Base-by-base conservation (phyloP, 2,113 vertebrate species). In the Cryptoleucopteryx plumbea region DNA sequence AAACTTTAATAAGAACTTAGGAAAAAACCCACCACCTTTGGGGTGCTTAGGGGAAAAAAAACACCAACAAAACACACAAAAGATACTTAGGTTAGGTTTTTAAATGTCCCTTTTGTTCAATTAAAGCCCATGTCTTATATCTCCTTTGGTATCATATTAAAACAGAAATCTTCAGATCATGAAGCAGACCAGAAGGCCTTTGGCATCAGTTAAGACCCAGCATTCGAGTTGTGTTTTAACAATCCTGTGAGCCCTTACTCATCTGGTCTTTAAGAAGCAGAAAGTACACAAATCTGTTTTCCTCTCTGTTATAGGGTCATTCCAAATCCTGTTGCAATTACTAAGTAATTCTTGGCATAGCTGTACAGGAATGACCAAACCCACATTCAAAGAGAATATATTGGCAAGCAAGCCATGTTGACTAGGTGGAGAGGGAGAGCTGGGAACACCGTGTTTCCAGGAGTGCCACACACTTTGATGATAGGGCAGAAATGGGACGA, bases 331-430 rank as follows among this genome's bases (percentile, higher is more conserved):
- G 0, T 1, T 47, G 88, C 92, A 92, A 68, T 67, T 78, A 88
- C 68, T 56, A 70, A 89, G 75, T 75, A 84, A 91, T 84, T 95
- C 86, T 96, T 89, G 59, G 80, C 91, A 67, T 6, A 74, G 72
- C 65, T 61, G 17, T 14, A 59, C 1, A 2, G 83, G 62, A 90
- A 86, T 86, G 92, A 90, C 82, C 75, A 23, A 93, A 32, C 53
- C 36, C 68, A 61, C 56, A 62, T 25, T 78, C 53, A 72, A 82
- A 86, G 81, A 75, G 73, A 94, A 53, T 9, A 70, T 81, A 78
- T 34, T 74, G 68, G 86, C 91, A 93, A 40, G 87, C 65, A 26
- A 65, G n/a, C n/a, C 7, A 1, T 16, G 62, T 45, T 90, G 75
- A 82, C 48, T 26, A 62, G 86, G 93, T 66, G 86, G 80, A 86